Percentiles rank a stretch among this genome's conserved stretches.
phyloP scores from a whole-genome alignment of 2,888 invertebrate genomes.

The Iselma pallidipennis region DNA sequence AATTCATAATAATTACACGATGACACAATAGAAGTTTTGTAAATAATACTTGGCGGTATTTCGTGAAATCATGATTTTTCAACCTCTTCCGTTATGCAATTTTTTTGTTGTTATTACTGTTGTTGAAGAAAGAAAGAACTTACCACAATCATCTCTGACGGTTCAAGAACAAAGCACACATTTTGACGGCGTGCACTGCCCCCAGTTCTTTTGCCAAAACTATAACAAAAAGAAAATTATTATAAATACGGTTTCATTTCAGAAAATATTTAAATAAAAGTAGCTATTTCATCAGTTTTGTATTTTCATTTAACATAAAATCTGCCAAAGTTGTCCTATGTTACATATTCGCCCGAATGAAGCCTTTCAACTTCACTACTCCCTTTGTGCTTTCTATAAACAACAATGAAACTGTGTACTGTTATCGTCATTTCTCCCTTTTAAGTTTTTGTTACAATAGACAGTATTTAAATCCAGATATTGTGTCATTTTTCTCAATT shows the following conservation, averaged over 20 bases:
- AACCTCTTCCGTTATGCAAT: constrained; percentile 5
- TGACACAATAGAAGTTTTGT: too few species aligned
- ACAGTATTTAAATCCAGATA: not conserved
- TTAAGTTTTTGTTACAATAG: not conserved
- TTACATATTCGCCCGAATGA: not conserved
- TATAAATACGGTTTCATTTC: too few species aligned
- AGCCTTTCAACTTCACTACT: not conserved
- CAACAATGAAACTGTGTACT: not conserved
- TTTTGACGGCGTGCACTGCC: constrained; percentile 77
- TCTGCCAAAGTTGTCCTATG: not conserved
- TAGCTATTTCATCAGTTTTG: too few species aligned
- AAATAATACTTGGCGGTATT: too few species aligned
- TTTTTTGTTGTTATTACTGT: too few species aligned
- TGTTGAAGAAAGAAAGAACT: constrained; percentile 53
- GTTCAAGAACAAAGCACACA: constrained; percentile 83
- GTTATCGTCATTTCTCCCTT: not conserved
- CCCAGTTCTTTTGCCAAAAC: constrained; percentile 81
- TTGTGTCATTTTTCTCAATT: not conserved
- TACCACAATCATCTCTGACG: constrained; percentile 87
- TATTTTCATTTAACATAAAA: not conserved
- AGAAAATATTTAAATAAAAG: too few species aligned
- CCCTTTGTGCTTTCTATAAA: not conserved
- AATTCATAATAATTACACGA: not conserved
- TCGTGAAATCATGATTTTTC: constrained; percentile 1
- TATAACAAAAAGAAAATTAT: constrained; percentile 57